phyloP scores from a whole-genome alignment of 2,113 vertebrate species.

The Ursus arctos region DNA sequence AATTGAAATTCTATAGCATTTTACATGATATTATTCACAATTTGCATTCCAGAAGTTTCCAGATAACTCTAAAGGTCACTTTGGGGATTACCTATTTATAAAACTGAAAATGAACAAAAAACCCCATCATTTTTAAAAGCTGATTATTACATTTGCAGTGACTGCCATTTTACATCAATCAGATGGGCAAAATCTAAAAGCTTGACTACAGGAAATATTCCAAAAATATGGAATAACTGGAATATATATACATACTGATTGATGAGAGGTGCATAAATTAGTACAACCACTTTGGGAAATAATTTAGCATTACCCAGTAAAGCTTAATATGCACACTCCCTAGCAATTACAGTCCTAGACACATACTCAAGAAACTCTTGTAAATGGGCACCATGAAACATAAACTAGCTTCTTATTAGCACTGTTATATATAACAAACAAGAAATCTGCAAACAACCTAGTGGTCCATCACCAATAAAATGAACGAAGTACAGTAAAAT shows the following conservation, averaged over 20 bases:
- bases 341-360: constrained; percentile 30
- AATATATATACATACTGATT: not conserved
- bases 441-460: constrained; percentile 15
- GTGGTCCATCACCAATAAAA: not conserved
- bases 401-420: not conserved
- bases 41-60: constrained; percentile 45
- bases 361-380: not conserved
- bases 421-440: not conserved
- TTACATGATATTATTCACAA: constrained; percentile 30
- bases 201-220: not conserved
- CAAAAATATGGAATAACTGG: constrained; percentile 14
- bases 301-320: constrained; percentile 14
- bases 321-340: not conserved
- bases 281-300: not conserved
- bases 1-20: constrained; percentile 24
- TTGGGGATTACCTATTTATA: not conserved
- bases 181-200: constrained; percentile 55
- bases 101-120: constrained; percentile 44
- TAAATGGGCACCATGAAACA: not conserved
- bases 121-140: not conserved
- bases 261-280: not conserved
- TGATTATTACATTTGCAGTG: constrained; percentile 17
- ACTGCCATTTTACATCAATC: constrained; percentile 23
- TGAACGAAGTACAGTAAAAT: not conserved
- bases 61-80: constrained; percentile 33